Base-by-base conservation (phyloP, 2,113 vertebrate genomes). In the Leptobrachium leishanense region DNA sequence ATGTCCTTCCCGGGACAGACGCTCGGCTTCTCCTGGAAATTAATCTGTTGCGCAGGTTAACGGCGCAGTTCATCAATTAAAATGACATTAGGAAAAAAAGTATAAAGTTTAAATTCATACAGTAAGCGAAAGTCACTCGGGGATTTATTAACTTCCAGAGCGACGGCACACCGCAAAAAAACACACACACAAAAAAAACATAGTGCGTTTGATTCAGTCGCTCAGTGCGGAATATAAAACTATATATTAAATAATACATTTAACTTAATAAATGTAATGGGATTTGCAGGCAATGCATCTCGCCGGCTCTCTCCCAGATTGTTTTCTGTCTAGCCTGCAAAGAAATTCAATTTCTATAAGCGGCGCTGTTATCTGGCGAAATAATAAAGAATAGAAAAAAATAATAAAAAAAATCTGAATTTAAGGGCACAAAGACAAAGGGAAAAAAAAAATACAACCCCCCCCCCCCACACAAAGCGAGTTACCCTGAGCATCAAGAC, bases 221-320 rank as follows among this genome's bases (percentile, higher is more conserved):
- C 71, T 84, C 82, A 73, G 82, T 57, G 73, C 62, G 79, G 31
- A 2, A 63, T 85, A 77, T 43, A 85, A 83, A 43, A 63, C 5
- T 15, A 70, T n/a, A 70, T 50, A 73, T 63, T 31, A 39, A 54
- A 67, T 67, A 31, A 31, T 31, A 31, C 20, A 55, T 64, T 81
- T 64, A 81, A 84, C 86, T 84, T 74, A 84, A 79, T 82, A 80
- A 84, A 41, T 42, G 39, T 81, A 85, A 74, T 0, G 5, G 42
- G 59, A 71, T 84, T 87, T 87, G 5, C 65, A 44, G 0, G 67
- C 42, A 31, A 66, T 84, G 74, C 43, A 5, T 74, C 57, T 75
- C 64, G 2, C 43, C 42, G 76, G 1, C 81, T 85, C 74, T 76
- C 1, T 65, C 62, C 72, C 50, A 81, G 81, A 85, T 77, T 82